phyloP scores from a whole-genome alignment of 2,888 invertebrate species.

The Timema podura region DNA sequence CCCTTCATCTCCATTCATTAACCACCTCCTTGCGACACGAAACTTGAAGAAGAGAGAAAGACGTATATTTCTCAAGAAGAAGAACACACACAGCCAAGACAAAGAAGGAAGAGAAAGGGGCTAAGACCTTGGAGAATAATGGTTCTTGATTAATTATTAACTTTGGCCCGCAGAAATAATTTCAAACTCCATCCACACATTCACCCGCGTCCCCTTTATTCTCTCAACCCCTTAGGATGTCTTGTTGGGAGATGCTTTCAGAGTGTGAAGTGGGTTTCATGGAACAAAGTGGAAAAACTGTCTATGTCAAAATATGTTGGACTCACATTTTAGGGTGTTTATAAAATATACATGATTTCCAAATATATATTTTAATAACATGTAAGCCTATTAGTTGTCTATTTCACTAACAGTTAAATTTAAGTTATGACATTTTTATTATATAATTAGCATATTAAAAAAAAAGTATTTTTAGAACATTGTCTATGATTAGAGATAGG shows the following conservation, averaged over 20 bases:
- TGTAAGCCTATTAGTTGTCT: too few species aligned
- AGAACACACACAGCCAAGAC: background rate
- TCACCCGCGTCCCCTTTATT: background rate
- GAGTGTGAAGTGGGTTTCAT: too few species aligned
- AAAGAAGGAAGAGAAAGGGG: background rate
- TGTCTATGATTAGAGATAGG: too few species aligned
- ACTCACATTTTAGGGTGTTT: too few species aligned
- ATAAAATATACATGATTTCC: too few species aligned
- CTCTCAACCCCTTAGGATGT: background rate
- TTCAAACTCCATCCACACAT: conserved; percentile 9
- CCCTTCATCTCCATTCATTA: conserved; percentile 9
- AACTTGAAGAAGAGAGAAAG: conserved; percentile 8
- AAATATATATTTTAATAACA: too few species aligned
- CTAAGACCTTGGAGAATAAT: conserved; percentile 26
- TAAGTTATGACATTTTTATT: too few species aligned
- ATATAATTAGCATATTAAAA: too few species aligned
- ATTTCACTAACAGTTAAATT: too few species aligned
- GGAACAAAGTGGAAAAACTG: too few species aligned
- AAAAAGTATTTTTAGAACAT: too few species aligned
- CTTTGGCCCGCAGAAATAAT: conserved; percentile 28
- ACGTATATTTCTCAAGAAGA: conserved; percentile 12
- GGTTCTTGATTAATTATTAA: conserved; percentile 30
- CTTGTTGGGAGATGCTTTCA: background rate
- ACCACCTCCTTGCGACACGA: conserved; percentile 13
- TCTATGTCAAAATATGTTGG: too few species aligned